Base-by-base conservation (phyloP, 2,797 vertebrate genomes). In the Prionace glauca region DNA sequence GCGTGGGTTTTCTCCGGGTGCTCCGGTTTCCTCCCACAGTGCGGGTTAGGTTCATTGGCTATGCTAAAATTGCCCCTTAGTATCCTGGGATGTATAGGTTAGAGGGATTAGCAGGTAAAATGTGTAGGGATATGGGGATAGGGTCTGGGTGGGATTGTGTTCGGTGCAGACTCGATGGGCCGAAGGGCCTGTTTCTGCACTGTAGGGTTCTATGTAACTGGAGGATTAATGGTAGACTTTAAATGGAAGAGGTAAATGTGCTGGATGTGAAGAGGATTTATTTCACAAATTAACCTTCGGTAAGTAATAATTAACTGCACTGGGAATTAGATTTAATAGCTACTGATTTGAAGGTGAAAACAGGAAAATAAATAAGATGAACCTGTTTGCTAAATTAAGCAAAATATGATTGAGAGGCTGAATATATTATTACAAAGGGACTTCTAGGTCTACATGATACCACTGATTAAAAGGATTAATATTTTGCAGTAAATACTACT, bases 381-480 rank as follows among this genome's bases (percentile, higher is more conserved):
- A 56, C 29, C 1, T 32, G 32, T 90, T 60, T 90, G 29, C 50
- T 56, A 62, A 91, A 91, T 91, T n/a, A 90, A 88, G 32, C 88
- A 91, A 65, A 62, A 36, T n/a, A 91, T n/a, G 60, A 67, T 20
- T 91, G 56, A 90, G 60, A 91, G 87, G 60, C 88, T n/a, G 88
- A 91, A 36, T 65, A 67, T 67, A 65, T 91, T 65, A 67, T 62
- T n/a, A 32, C n/a, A n/a, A 91, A 62, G 26, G 86, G 86, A 67
- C 20, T 91, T 36, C 26, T 36, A 36, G 36, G 5, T n/a, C 32
- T 91, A 32, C 88, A 65, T 24, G 81, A 41, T 45, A 84, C 5
- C 41, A 84, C 81, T 45, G 36, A 45, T 84, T 45, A 45, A 84
- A 45, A 84, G 41, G 29, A 18, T 91, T 91, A 18, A 65, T 65